Conservation (phyloP, 2,797 vertebrate genomes). For the Rhabdomys pumilio region DNA sequence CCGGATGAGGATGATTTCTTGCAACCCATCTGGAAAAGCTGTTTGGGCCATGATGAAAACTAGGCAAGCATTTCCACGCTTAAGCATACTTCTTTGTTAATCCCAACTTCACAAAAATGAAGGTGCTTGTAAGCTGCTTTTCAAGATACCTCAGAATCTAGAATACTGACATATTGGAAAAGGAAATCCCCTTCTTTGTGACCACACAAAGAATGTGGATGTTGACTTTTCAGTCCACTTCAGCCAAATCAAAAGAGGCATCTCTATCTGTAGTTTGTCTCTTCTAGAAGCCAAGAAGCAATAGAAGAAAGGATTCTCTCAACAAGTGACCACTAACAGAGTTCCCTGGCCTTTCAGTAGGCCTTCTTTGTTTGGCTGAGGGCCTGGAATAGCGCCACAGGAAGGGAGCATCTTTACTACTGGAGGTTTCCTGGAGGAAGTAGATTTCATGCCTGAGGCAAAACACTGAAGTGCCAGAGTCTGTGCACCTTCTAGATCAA, state of each 20-base stretch:
- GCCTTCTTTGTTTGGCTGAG: neutral
- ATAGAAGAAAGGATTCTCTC: conserved; percentile 37
- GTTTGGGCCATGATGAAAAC: conserved; percentile 57
- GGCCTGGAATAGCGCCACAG: neutral
- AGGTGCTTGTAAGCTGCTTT: neutral
- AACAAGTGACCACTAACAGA: neutral
- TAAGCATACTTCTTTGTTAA: neutral
- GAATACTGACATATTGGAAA: neutral
- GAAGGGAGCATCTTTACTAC: neutral
- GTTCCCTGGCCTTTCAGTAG: neutral
- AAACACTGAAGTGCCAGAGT: neutral
- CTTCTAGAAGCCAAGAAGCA: conserved; percentile 45
- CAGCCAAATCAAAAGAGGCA: neutral
- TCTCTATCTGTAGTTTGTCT: conserved; percentile 24
- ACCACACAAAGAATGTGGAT: neutral
- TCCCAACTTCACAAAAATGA: neutral
- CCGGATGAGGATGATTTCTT: conserved; percentile 74
- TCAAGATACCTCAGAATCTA: conserved; percentile 17
- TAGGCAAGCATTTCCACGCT: conserved; percentile 1
- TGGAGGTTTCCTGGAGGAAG: conserved; percentile 5
- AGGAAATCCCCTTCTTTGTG: neutral
- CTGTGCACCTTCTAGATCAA: neutral
- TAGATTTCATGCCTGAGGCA: conserved; percentile 26
- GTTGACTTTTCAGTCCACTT: neutral
- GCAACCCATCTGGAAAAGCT: conserved; percentile 77